Conservation (phyloP, 2,797 vertebrate species). For the Hirundo rustica region DNA sequence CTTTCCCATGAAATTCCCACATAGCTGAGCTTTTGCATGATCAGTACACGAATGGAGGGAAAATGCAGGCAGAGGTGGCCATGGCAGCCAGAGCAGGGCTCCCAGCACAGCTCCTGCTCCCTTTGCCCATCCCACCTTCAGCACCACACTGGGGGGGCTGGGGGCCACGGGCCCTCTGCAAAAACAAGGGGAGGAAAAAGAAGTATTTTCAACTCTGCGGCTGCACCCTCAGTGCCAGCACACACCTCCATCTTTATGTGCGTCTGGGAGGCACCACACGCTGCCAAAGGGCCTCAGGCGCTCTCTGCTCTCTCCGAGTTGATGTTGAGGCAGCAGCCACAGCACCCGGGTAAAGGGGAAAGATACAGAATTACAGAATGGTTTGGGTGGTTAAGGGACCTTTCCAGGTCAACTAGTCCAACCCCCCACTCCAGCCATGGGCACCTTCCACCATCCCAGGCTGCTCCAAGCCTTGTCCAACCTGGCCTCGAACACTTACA, state of each 20-base stretch:
- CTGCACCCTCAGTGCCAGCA: not conserved
- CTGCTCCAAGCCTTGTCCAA: not conserved
- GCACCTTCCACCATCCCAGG: not conserved
- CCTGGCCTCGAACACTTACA: not conserved
- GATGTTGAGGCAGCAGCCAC: fast-evolving
- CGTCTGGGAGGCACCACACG: fast-evolving
- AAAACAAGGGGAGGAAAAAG: fast-evolving
- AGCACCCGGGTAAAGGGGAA: fast-evolving
- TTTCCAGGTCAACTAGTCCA: not conserved
- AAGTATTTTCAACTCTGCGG: fast-evolving
- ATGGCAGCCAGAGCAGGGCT: too few species aligned
- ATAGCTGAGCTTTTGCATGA: not conserved
- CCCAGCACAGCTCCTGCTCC: not conserved
- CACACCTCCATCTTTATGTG: fast-evolving
- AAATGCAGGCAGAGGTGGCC: not conserved
- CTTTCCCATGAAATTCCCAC: not conserved
- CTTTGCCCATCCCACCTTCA: fast-evolving
- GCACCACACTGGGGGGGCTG: fast-evolving
- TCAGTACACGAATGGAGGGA: fast-evolving
- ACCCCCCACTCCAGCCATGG: not conserved
- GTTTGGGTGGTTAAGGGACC: not conserved
- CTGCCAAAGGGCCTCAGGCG: too few species aligned
- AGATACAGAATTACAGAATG: not conserved
- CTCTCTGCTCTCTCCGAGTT: fast-evolving
- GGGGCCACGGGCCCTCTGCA: too few species aligned